Percentiles rank a stretch among this genome's conserved stretches.
These are phyloP conservation scores for Euglossa dilemma DNA, from an alignment of 1,140 invertebrate genomes.

Conservation along the genomic window DNA sequence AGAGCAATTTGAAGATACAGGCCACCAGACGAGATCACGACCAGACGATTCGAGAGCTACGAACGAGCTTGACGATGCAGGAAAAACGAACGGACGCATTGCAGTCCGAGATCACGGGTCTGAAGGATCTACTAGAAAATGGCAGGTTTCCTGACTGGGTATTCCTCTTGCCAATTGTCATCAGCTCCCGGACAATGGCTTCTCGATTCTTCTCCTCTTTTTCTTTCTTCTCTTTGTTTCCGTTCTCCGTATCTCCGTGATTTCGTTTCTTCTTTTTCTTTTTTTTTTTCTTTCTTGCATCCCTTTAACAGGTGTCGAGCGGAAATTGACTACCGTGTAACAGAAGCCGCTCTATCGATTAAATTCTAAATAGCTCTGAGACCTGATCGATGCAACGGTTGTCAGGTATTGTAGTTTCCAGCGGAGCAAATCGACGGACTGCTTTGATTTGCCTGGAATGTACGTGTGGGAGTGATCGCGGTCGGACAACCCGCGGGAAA, in stretches of 20 bases:
- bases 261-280: no score
- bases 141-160: constrained; percentile 37
- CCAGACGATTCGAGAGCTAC: constrained; percentile 18
- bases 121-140: constrained; percentile 22
- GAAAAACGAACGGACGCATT: constrained; percentile 18
- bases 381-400: constrained; percentile 11
- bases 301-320: not conserved
- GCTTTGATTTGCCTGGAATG: not conserved
- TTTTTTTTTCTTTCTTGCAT: no score
- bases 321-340: not conserved
- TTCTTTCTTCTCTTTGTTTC: not conserved
- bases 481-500: constrained; percentile 8
- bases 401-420: not conserved
- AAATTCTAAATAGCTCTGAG: constrained; percentile 26
- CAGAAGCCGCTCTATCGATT: constrained; percentile 42
- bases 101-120: not conserved
- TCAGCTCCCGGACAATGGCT: not conserved
- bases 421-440: constrained; percentile 18
- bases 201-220: not conserved
- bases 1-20: constrained; percentile 36
- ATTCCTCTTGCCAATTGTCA: constrained; percentile 7
- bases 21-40: constrained; percentile 34
- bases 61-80: constrained; percentile 18
- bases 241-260: not conserved
- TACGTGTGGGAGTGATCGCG: constrained; percentile 26